Evolutionary conservation across 2,888 invertebrate species (phyloP).

Genomic region (Aspidapion aeneum): DNA sequence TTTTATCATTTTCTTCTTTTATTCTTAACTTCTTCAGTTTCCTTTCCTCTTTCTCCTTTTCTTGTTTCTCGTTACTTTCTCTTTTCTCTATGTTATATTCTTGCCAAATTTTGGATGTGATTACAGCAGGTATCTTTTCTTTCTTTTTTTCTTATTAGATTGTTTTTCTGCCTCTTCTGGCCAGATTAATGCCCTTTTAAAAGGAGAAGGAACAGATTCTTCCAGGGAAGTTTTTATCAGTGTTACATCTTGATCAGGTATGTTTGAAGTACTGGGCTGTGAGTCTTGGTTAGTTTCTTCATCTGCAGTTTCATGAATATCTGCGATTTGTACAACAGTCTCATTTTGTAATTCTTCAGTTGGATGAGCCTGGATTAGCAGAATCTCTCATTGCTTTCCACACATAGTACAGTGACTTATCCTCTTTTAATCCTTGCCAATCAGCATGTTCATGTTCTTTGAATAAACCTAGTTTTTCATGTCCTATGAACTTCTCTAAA

Average conservation of each 20-base stretch:
- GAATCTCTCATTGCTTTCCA: not conserved
- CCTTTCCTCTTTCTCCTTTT: not conserved
- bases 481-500: not conserved
- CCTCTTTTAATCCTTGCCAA: not conserved
- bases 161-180: not conserved
- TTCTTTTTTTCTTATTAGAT: not conserved
- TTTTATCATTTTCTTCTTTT: not conserved
- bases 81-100: not conserved
- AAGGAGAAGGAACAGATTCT: not conserved
- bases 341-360: too few relatives aligned
- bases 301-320: too few relatives aligned
- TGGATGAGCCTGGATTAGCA: too few relatives aligned
- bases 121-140: not conserved
- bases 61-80: not conserved
- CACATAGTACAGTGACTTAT: not conserved
- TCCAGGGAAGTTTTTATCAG: too few relatives aligned
- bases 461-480: not conserved
- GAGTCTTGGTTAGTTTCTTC: too few relatives aligned
- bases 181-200: not conserved
- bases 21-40: too few relatives aligned
- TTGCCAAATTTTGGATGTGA: not conserved
- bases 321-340: too few relatives aligned
- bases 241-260: too few relatives aligned
- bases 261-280: too few relatives aligned
- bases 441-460: not conserved